Conservation (phyloP, 2,797 vertebrate genomes). For the Balearica regulorum region DNA sequence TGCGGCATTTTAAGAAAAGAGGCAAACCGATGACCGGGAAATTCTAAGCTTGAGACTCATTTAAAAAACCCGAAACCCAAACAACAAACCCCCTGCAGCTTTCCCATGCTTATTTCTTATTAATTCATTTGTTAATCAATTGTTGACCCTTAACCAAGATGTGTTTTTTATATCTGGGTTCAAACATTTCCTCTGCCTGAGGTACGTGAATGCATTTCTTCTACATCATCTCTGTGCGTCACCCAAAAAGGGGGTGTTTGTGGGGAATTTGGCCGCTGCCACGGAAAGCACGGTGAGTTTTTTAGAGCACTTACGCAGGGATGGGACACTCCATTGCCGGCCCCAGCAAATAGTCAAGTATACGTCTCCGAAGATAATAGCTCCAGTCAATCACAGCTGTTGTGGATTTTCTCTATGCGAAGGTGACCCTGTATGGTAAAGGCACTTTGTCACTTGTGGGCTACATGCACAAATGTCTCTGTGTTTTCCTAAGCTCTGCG, state of each 20-base stretch:
- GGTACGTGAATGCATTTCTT: not conserved
- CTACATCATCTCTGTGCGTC: not conserved
- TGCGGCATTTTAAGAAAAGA: not conserved
- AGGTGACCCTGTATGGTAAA: rapidly evolving
- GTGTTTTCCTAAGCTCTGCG: not conserved
- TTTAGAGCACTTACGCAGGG: rapidly evolving
- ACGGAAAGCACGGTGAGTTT: rapidly evolving
- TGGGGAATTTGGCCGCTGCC: not conserved
- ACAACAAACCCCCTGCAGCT: not conserved
- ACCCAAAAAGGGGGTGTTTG: no score
- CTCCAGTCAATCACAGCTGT: not conserved
- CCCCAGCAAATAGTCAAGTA: not conserved
- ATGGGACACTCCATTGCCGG: no score
- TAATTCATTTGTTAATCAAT: not conserved
- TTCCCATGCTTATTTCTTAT: not conserved
- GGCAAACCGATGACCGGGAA: not conserved
- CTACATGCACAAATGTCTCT: rapidly evolving
- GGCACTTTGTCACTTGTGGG: not conserved
- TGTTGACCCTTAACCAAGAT: not conserved
- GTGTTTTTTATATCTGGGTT: not conserved
- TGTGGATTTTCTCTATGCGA: rapidly evolving
- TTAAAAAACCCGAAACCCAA: not conserved
- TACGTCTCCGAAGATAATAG: rapidly evolving
- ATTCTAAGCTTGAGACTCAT: not conserved
- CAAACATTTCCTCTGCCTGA: not conserved